Percentiles rank a stretch among this genome's conserved stretches.
Evolutionary conservation across 2,888 invertebrate species (phyloP).

Genomic region (Hipparchia sbordonii): DNA sequence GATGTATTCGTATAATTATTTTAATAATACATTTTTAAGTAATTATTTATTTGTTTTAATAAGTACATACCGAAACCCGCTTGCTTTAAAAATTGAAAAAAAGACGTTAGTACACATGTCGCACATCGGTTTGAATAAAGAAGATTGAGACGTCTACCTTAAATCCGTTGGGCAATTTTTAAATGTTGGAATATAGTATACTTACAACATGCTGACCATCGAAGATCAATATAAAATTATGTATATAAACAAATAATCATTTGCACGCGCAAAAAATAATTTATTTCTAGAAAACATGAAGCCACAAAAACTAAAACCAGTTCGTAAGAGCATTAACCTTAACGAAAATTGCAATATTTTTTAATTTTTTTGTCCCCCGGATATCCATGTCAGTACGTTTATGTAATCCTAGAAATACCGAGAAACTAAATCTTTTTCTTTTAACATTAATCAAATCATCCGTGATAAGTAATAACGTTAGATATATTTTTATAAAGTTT

Average conservation of each 20-base stretch:
- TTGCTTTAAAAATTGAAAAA: constrained; percentile 24
- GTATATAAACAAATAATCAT: background rate
- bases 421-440: background rate
- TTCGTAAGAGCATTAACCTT: constrained; percentile 65
- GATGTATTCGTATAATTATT: constrained; percentile 44
- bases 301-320: constrained; percentile 52
- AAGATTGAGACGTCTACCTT: background rate
- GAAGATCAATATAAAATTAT: background rate
- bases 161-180: background rate
- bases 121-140: background rate
- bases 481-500: background rate
- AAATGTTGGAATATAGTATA: background rate
- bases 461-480: background rate
- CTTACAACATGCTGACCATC: background rate
- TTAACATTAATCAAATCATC: background rate
- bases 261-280: background rate
- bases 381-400: no score
- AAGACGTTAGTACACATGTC: background rate
- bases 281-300: constrained; percentile 30
- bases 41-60: constrained; percentile 28
- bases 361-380: constrained; percentile 49
- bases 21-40: constrained; percentile 42
- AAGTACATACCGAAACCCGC: background rate
- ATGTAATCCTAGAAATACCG: background rate
- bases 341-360: constrained; percentile 67